Evolutionary conservation across 2,113 vertebrate species (phyloP), one percentile per base, ranked within the genome.

Genomic region (Ptychochromis oligacanthus): DNA sequence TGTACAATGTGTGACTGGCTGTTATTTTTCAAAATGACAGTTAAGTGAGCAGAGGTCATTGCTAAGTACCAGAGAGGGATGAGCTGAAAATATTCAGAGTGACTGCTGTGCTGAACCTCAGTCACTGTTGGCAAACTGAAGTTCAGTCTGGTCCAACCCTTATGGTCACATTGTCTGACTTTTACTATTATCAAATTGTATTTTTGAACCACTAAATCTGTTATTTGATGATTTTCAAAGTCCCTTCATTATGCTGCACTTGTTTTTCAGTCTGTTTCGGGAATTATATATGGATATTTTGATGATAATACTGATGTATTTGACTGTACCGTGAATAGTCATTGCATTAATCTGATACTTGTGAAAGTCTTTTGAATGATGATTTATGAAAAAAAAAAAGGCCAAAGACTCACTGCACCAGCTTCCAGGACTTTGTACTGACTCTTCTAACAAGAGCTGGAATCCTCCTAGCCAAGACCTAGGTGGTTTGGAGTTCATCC

Each of bases 1-100:
- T 81, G 67, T 36, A 83, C 56, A n/a, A 59, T 58, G n/a, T 78
- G 72, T 36, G 54, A 84, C 72, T 77, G 64, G 55, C 59, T 79
- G 84, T 58, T 83, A 87, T 91, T 87, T 87, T 87, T 81, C 67
- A 87, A 75, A 75, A 36, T 87, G 90, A 87, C 83, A 86, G 83
- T 61, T 34, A 74, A 72, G 65, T 64, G 78, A 65, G 61, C 74
- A 75, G 75, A 78, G 80, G 83, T 81, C 86, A 72, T 14, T 49
- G 81, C 78, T 80, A 84, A 86, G 81, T 75, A 57, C 70, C 49
- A 85, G 43, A 84, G 81, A 84, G 86, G 75, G 80, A 84, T 80
- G 58, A 43, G 67, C 77, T 36, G 74, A 59, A 87, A 89, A 88
- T 83, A 86, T 79, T 84, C 57, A 67, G 78, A 80, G 82, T 62